Evolutionary conservation across 2,113 vertebrate species (phyloP), one percentile per base, ranked within the genome.

Genomic region (Micronycteris hirsuta): DNA sequence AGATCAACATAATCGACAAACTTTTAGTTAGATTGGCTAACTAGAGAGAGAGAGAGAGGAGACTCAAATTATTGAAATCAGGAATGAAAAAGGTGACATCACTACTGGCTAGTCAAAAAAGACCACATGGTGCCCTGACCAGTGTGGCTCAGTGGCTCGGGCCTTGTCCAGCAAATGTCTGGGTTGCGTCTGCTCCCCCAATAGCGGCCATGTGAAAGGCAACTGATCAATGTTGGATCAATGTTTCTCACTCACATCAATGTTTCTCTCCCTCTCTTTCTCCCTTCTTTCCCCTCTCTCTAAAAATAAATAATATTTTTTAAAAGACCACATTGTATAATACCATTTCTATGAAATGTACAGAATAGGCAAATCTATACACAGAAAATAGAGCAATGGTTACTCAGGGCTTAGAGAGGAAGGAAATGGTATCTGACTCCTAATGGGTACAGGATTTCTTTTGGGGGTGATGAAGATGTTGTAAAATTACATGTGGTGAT

Each of bases 261-360:
- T 63, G 63, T 67, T 67, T 67, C 63, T 67, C 31, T n/a, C 31
- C 33, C 63, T 67, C 31, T 17, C 63, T n/a, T n/a, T 63, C 61
- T 63, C 26, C 58, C 26, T 63, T 24, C 58, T 63, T 63, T 63
- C 58, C 20, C 12, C 58, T 31, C 61, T 63, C 61, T 63, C 61
- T 63, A 63, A 63, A 63, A 61, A 61, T 58, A 58, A 61, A 61
- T 61, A 24, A 58, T 58, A 26, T 28, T 61, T 61, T 61, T 61
- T 26, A 24, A 61, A 47, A 33, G 7, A 76, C 73, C 73, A 76
- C 43, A 80, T 77, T 68, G 7, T 80, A 78, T 61, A 38, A 78
- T 73, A 73, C 56, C 45, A 67, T 94, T 92, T 92, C 77, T 89
- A 47, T 65, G 28, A 96, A 92, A 84, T 88, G 45, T 88, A 70